Base-by-base conservation (phyloP, 1,140 invertebrate species). In the Anastrepha ludens region DNA sequence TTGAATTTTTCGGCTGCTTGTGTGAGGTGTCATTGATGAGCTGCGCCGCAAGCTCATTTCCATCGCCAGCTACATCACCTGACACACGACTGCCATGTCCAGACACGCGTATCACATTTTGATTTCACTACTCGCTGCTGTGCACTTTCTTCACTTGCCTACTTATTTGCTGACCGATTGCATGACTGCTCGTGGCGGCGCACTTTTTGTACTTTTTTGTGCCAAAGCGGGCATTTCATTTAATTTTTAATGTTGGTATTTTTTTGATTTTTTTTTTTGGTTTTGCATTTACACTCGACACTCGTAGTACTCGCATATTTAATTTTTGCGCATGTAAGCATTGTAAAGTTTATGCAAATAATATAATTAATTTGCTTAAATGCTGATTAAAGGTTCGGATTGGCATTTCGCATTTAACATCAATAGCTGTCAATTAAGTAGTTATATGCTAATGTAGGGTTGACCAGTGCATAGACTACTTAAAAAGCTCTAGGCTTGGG, bases 281-380 rank as follows among this genome's bases (percentile, higher is more conserved):
- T 50, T 44, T 55, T 13, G 3, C 8, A 47, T 74, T 70, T 70
- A 44, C 39, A 70, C 65, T 29, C 29, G 13, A 11, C 9, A 15
- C 11, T 15, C 1, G 17, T 20, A 64, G 6, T 5, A 2, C 15
- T 29, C 29, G 29, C 29, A 29, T 65, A 20, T 65, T 9, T 62
- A 62, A 15, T 17, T 17, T 20, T 70, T 0, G 15, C 6, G 41
- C 41, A 41, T 15, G 41, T n/a, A 74, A 74, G n/a, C 4, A 17
- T 81, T 81, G 74, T 81, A 81, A 81, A 29, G 20, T 9, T 55
- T 81, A 81, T 81, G 74, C 47, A 81, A 81, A 81, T 81, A 81
- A 55, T 11, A 20, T 29, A 81, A 81, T 58, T 81, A 58, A 81
- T 81, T 81, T 55, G 6, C 47, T 29, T 81, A 55, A 81, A 55